phyloP scores from a whole-genome alignment of 2,888 invertebrate species.

The Pandemis corylana region DNA sequence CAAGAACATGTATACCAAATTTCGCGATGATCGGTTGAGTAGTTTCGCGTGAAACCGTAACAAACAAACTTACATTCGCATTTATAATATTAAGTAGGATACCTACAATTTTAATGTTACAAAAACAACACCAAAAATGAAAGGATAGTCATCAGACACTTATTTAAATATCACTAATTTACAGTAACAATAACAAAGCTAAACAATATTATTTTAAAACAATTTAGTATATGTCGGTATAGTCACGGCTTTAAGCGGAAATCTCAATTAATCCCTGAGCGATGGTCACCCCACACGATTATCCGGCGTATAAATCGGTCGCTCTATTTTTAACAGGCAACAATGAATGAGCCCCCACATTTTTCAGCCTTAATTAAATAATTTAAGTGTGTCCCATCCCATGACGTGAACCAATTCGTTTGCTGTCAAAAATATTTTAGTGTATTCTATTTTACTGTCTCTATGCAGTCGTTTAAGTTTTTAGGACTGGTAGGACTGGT shows the following conservation, averaged over 20 bases:
- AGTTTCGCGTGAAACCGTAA: too few species aligned
- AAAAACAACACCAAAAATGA: too few species aligned
- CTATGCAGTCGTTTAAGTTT: not conserved
- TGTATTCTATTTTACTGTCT: constrained; percentile 10
- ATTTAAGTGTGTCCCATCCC: constrained; percentile 46
- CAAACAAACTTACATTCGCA: too few species aligned
- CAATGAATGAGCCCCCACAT: constrained; percentile 44
- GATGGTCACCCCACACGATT: constrained; percentile 40
- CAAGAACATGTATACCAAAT: too few species aligned
- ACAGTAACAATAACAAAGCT: too few species aligned
- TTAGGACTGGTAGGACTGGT: not conserved
- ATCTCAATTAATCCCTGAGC: constrained; percentile 39
- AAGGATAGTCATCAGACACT: too few species aligned
- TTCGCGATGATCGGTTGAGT: too few species aligned
- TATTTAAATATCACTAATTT: too few species aligned
- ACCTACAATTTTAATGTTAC: too few species aligned
- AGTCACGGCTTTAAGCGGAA: constrained; percentile 18
- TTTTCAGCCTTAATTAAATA: constrained; percentile 63
- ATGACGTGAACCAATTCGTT: constrained; percentile 32
- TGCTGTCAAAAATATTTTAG: constrained; percentile 23
- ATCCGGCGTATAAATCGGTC: constrained; percentile 41
- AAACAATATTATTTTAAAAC: too few species aligned
- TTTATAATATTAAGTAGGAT: too few species aligned
- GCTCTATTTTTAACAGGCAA: constrained; percentile 31
- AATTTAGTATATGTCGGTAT: not conserved